These are phyloP conservation scores for Dysmachus trigonus DNA, from an alignment of 2,888 invertebrate species.

Conservation along the genomic window DNA sequence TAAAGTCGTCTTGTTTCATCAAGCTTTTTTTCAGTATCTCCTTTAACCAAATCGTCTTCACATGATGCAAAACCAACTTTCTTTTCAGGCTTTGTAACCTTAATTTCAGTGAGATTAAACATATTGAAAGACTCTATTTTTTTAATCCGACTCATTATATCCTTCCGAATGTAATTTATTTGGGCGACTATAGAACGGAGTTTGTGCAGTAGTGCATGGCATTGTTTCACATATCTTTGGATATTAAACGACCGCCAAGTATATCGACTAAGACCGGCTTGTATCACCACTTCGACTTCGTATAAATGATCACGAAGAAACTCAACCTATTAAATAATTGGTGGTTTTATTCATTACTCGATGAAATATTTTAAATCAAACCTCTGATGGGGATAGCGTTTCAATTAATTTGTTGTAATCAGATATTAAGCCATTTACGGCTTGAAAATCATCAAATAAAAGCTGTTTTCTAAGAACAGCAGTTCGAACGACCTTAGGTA, in stretches of 20 bases:
- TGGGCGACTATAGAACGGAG: constrained; percentile 74
- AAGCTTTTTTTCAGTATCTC: background rate
- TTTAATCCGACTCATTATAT: constrained; percentile 69
- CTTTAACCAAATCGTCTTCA: background rate
- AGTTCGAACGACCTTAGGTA: constrained; percentile 67
- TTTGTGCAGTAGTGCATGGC: constrained; percentile 69
- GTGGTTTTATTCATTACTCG: constrained; percentile 47
- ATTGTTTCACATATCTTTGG: constrained; percentile 73
- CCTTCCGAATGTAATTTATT: constrained; percentile 73
- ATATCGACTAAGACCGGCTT: constrained; percentile 82
- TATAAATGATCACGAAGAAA: constrained; percentile 75
- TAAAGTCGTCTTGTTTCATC: background rate
- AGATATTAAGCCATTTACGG: constrained; percentile 68
- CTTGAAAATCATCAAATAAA: constrained; percentile 73
- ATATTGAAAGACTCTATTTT: constrained; percentile 69
- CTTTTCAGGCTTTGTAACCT: background rate
- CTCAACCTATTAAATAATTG: constrained; percentile 64
- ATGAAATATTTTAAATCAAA: constrained; percentile 54
- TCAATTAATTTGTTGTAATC: constrained; percentile 73
- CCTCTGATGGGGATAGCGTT: constrained; percentile 77
- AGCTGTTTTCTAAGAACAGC: constrained; percentile 66
- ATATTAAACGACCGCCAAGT: constrained; percentile 90
- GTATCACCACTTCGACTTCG: constrained; percentile 77
- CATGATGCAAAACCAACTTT: background rate
- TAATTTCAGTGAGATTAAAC: constrained; percentile 55